Evolutionary conservation across 2,888 invertebrate genomes (phyloP).

Genomic region (Lycia hirtaria): DNA sequence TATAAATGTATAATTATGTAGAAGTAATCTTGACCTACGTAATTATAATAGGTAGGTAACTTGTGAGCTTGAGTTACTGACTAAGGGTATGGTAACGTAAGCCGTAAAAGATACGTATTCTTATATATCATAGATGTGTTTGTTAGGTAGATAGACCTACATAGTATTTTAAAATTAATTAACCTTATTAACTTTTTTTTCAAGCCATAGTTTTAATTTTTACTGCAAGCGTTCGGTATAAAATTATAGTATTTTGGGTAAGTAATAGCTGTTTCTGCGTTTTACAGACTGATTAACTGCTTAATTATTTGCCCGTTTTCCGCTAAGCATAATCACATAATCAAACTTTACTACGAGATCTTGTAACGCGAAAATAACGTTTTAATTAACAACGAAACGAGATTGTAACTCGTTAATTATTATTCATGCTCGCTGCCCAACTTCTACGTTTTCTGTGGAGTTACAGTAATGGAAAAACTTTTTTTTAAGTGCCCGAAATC

Average conservation of each 20-base stretch:
- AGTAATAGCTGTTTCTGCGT: not conserved
- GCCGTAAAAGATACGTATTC: too few species aligned
- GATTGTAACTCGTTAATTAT: constrained; percentile 61
- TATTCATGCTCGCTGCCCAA: constrained; percentile 68
- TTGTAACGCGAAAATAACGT: constrained; percentile 36
- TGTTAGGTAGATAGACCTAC: too few species aligned
- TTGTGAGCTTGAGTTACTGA: too few species aligned
- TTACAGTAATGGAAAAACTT: constrained; percentile 81
- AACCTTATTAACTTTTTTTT: too few species aligned
- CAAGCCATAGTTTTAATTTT: too few species aligned
- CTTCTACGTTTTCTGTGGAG: constrained; percentile 64
- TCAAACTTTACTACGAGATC: constrained; percentile 33
- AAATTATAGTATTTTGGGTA: not conserved
- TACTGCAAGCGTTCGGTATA: not conserved
- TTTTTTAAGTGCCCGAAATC: constrained; percentile 76
- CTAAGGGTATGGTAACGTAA: too few species aligned
- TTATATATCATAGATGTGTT: too few species aligned
- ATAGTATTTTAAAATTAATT: too few species aligned
- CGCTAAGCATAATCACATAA: constrained; percentile 27
- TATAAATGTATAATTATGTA: too few species aligned
- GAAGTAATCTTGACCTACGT: too few species aligned
- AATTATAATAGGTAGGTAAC: too few species aligned
- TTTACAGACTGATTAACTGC: not conserved
- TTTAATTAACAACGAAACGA: constrained; percentile 36
- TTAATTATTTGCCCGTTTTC: constrained; percentile 14